Conservation (phyloP, 2,113 vertebrate species). For the Furnarius figulus region DNA sequence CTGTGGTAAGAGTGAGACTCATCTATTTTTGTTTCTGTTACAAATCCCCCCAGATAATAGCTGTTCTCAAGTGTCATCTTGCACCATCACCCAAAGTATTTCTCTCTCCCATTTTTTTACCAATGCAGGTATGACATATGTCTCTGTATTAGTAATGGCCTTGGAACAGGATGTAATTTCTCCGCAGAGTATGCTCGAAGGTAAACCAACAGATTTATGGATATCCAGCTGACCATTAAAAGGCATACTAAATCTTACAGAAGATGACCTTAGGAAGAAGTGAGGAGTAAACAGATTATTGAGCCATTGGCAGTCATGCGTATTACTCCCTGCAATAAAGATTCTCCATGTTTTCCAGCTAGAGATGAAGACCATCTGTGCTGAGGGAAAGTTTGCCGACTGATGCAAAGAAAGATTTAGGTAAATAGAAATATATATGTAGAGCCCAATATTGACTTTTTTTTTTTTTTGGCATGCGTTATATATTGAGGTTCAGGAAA, state of each 20-base stretch:
- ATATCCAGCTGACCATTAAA: not conserved
- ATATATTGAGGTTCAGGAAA: not conserved
- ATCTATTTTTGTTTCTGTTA: not conserved
- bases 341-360: not conserved
- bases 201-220: not conserved
- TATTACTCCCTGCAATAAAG: not conserved
- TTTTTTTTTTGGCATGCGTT: not conserved
- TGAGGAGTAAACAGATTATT: not conserved
- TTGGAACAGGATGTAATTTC: not conserved
- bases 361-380: not conserved
- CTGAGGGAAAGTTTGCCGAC: not conserved
- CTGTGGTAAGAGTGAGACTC: not conserved
- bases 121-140: not conserved
- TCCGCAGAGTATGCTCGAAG: not conserved
- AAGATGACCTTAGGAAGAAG: not conserved
- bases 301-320: not conserved
- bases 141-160: not conserved
- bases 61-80: not conserved
- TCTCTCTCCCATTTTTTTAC: not conserved
- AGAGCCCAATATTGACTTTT: not conserved
- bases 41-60: not conserved
- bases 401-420: not conserved
- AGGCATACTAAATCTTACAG: not conserved
- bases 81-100: not conserved
- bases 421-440: not conserved